A percentile compares a stretch with the other conserved stretches of the same genome.
Conservation (phyloP, 2,113 vertebrate genomes). For the Heloderma charlesbogerti region DNA sequence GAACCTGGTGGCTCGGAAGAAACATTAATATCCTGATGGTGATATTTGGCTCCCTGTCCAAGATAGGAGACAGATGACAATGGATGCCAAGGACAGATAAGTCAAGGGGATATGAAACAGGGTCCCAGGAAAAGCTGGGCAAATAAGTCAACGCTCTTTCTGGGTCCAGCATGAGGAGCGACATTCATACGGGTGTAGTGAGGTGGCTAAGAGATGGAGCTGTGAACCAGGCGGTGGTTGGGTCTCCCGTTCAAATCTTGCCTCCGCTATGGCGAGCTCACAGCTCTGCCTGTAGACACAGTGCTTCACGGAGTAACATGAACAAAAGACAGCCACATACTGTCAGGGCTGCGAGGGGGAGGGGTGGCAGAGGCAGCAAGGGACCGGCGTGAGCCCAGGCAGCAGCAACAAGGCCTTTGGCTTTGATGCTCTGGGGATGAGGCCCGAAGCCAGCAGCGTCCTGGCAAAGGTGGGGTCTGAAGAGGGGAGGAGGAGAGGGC, state of each 20-base stretch:
- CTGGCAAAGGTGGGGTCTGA: not conserved
- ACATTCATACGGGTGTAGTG: not conserved
- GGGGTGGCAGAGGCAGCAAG: no score
- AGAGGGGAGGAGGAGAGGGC: not conserved
- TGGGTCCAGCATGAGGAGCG: not conserved
- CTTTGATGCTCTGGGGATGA: not conserved
- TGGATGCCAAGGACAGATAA: not conserved
- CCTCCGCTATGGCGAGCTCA: not conserved
- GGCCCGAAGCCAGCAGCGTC: not conserved
- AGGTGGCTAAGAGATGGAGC: not conserved
- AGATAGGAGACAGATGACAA: slow-evolving; percentile 34
- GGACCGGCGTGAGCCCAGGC: no score
- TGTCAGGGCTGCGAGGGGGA: not conserved
- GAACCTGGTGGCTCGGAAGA: not conserved
- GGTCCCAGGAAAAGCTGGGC: slow-evolving; percentile 22
- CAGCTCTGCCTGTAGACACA: not conserved
- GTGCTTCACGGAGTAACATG: not conserved
- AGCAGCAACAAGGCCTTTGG: not conserved
- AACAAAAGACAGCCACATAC: not conserved
- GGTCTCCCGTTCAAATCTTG: not conserved
- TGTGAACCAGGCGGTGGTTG: no score
- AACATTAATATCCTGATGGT: slow-evolving; percentile 59
- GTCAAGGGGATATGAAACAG: not conserved
- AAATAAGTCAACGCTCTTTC: fast-evolving
- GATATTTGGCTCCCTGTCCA: not conserved